Evolutionary conservation across 2,113 vertebrate species (phyloP), one percentile per base, ranked within the genome.

Genomic region (Eclectus roratus): DNA sequence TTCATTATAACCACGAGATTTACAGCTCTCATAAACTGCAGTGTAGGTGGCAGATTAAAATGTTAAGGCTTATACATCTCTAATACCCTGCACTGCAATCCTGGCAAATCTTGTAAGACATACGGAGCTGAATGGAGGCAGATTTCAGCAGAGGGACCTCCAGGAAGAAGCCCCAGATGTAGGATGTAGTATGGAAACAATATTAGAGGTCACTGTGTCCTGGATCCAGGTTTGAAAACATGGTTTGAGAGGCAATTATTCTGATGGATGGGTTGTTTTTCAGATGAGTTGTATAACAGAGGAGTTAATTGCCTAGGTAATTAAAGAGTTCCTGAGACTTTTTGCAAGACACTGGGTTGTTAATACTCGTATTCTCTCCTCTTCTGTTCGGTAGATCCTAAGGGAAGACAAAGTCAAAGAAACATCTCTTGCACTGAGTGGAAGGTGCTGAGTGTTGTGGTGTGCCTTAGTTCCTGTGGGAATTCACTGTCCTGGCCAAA

Each of bases 11-110:
- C 96, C 93, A 94, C 70, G 88, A 93, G 96, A 94, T 97, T 97
- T 97, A 96, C 94, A 91, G 96, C 88, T 2, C 93, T 96, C 96
- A 96, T 97, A 97, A 97, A 96, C 86, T 85, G 93, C 96, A 88
- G 96, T 94, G 96, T 96, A 97, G 96, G 96, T 96, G 96, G 96
- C 94, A 96, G 96, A 96, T 97, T 97, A 96, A 97, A 97, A 92
- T 87, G 95, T 96, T 97, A 96, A 96, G 91, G 92, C 70, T 96
- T 92, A 49, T 89, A 53, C 91, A 82, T 65, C 83, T 85, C 77
- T 92, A 94, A 95, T 86, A 65, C 79, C 68, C 65, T 88, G 92
- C 28, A 1, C 47, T 46, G 88, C 4, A 21, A 78, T 64, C 47
- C 90, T 89, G 92, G 96, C 65, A 82, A 69, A 6, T 39, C 72